Conservation (phyloP, 2,797 vertebrate genomes). For the Eurystomus glaucurus region DNA sequence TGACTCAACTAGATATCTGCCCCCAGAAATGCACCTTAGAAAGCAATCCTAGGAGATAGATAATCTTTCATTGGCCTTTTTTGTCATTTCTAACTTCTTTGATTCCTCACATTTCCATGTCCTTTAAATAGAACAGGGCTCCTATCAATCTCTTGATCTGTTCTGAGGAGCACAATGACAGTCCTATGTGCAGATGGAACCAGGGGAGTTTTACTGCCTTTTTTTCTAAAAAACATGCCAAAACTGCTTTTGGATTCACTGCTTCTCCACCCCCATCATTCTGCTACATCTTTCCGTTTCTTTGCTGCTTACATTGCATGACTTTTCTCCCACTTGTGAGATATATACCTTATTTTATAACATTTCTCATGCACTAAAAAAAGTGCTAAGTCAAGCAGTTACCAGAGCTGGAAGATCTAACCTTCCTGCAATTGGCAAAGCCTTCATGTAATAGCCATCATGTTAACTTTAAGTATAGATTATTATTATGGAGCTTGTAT, state of each 20-base stretch:
- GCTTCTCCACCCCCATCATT: slow-evolving; percentile 1
- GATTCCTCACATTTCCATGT: background rate
- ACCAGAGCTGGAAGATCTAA: slow-evolving; percentile 37
- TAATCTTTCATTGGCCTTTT: background rate
- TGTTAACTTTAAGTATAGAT: slow-evolving; percentile 77
- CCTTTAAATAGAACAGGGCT: slow-evolving; percentile 18
- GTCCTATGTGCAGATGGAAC: background rate
- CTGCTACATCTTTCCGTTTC: slow-evolving; percentile 37
- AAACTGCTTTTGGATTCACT: slow-evolving; percentile 16
- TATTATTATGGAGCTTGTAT: slow-evolving; percentile 76
- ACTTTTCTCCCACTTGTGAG: slow-evolving; percentile 25
- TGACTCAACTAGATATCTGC: background rate
- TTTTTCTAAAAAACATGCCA: background rate
- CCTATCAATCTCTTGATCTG: slow-evolving; percentile 35
- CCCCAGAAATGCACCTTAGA: background rate
- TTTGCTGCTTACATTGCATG: slow-evolving; percentile 26
- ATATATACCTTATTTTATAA: slow-evolving; percentile 58
- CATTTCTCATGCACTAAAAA: slow-evolving; percentile 67
- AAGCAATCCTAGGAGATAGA: background rate
- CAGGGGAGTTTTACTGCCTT: background rate
- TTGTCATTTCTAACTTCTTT: background rate
- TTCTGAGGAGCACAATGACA: background rate
- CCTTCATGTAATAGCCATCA: slow-evolving; percentile 59
- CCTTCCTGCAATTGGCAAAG: slow-evolving; percentile 37
- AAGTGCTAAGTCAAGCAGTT: slow-evolving; percentile 72